Base-by-base conservation (phyloP, 1,140 invertebrate genomes). In the Agrypnia vestita region DNA sequence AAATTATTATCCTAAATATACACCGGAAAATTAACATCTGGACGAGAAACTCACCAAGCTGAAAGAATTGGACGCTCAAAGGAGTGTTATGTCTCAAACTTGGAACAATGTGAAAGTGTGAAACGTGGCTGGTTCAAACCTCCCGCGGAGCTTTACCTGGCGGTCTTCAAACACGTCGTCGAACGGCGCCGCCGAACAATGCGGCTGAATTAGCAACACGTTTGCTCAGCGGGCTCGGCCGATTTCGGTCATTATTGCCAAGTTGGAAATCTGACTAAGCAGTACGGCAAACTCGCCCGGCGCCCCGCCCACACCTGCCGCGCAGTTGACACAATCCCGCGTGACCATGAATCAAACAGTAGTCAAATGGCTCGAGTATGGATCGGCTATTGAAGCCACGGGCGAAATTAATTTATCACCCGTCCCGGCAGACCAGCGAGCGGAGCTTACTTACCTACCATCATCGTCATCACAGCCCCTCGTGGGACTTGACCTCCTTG, bases 261-360 rank as follows among this genome's bases (percentile, higher is more conserved):
- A 64, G 61, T 64, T 64, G 25, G 19, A 64, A 64, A 64, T 64
- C 61, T 64, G 61, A 17, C 61, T 64, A 64, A 64, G 25, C 10
- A 64, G 25, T 44, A 64, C 3, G 61, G 61, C 25, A 64, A 64
- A 64, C 61, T 35, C 11, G 25, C 35, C 9, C 25, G 61, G 9
- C 35, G 25, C 25, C 9, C 61, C 61, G 15, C 15, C 25, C 61
- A 64, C 8, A 64, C 1, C 15, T 21, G 55, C 17, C 55, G 25
- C 17, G 15, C 15, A 19, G 55, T 59, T 59, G 21, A 21, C 55
- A 10, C 10, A 19, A 7, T 64, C 25, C 25, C 0, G 21, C 17
- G 21, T 35, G 59, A 13, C 59, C 19, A 62, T 62, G 25, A 64
- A 64, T 64, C 61, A 64, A 64, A 64, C 13, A 43, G 55, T 59